Base-by-base conservation (phyloP, 2,888 invertebrate genomes). In the Pheosia tremula region DNA sequence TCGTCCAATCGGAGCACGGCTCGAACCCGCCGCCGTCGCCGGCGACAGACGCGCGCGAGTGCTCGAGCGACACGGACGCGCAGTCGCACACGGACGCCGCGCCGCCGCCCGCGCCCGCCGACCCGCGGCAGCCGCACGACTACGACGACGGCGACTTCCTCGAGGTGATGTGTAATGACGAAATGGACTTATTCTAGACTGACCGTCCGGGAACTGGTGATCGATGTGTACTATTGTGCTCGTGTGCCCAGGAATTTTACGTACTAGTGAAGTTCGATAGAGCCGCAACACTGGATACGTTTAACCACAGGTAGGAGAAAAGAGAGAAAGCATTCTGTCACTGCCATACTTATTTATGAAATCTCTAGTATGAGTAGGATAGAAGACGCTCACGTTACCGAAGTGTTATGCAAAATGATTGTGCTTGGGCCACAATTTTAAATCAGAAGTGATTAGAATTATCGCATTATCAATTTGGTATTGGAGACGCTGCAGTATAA, bases 21-120 rank as follows among this genome's bases (percentile, higher is more conserved):
- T 95, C 95, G 3, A 97, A 97, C 90, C 97, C 97, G 56, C 97
- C 97, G 10, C 97, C 97, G 5, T 97, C 97, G 39, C 97, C 97
- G 0, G 97, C 96, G 45, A 97, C 96, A 0, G 96, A 96, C 84
- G 95, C 96, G 13, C 95, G 95, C 63, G 95, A 95, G 54, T 93
- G 95, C 78, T 96, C 96, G 70, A 95, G 95, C 62, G 96, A 96
- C 79, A 95, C 95, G n/a, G 95, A 94, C 82, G 89, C 90, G 0
- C 91, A 90, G 62, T 94, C 94, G 9, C 82, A 78, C 68, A 59
- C 71, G 8, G 96, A 96, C 89, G 95, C 71, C n/a, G 69, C 62
- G 72, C 69, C 60, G 64, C 80, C 56, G 80, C 69, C 11, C 81
- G 68, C 63, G 81, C 78, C 64, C 85, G 74, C 77, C 88, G 82